Base-by-base conservation (phyloP, 2,113 vertebrate genomes). In the Aphyosemion australe region DNA sequence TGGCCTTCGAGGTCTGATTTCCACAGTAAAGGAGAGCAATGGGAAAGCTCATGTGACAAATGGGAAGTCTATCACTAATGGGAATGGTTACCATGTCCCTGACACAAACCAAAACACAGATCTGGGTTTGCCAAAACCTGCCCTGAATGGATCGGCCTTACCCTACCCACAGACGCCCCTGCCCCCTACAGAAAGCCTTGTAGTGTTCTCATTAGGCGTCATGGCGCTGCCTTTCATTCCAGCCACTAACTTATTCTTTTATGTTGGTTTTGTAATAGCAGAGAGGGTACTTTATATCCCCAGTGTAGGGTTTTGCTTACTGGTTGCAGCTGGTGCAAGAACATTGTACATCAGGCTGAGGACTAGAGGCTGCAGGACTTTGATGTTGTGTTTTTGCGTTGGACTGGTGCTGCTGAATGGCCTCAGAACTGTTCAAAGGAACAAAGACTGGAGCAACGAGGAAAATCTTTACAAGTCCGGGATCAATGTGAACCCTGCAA, bases 261-360 rank as follows among this genome's bases (percentile, higher is more conserved):
- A 99, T 68, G 97, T 99, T 3, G 97, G 97, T 76, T 99, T 99
- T 89, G 97, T 99, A 69, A 96, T 99, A 76, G 97, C 97, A 74
- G 97, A 99, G 93, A 92, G 97, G 90, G 95, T 99, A 13, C 94
- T 99, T 3, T 99, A 99, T 93, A 96, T 99, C 78, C 97, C 97
- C 85, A 99, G 97, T 86, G 96, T 98, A 89, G 97, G 97, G 87
- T 99, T 97, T 86, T 97, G 97, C 88, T 90, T 99, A 80, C 92
- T 99, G 83, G 91, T 99, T 81, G 95, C 96, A 47, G 91, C 95
- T 34, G 97, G 95, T 55, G 93, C 93, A 67, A 94, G 97, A 84
- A 90, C 93, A 79, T 91, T 96, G 79, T 95, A 94, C 69, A 84
- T 96, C 78, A 94, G 93, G 90, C 87, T 94, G 73, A 94, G 94